A percentile compares a stretch with the other conserved stretches of the same genome.
phyloP scores from a whole-genome alignment of 2,888 invertebrate genomes.

The Aporophyla nigra region DNA sequence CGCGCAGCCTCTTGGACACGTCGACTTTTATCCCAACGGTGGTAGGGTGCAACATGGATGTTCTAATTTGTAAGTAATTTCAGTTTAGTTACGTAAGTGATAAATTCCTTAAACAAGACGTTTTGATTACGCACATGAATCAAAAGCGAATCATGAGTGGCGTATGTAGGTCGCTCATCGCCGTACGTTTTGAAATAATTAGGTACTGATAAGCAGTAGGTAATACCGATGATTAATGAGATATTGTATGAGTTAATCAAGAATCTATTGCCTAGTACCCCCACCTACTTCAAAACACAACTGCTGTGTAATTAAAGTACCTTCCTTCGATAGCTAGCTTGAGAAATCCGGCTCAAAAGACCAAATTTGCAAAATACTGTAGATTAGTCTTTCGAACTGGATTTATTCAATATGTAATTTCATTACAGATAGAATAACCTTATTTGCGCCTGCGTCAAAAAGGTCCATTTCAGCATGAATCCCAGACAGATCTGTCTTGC shows the following conservation, averaged over 20 bases:
- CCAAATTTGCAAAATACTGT: not conserved
- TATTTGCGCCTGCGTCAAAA: too few relatives aligned
- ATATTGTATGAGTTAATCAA: constrained; percentile 29
- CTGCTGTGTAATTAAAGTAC: too few relatives aligned
- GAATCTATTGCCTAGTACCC: constrained; percentile 1
- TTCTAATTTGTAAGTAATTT: constrained; percentile 93
- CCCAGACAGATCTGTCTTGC: not conserved
- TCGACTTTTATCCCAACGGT: constrained; percentile 98
- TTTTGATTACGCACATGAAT: constrained; percentile 22
- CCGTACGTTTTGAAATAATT: constrained; percentile 2
- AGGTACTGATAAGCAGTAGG: constrained; percentile 14
- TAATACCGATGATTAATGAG: constrained; percentile 28
- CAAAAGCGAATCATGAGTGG: constrained; percentile 23
- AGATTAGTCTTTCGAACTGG: not conserved
- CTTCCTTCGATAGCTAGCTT: not conserved
- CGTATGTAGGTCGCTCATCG: constrained; percentile 11
- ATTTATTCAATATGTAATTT: constrained; percentile 1
- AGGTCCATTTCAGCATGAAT: too few relatives aligned
- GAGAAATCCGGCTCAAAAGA: not conserved
- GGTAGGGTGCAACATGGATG: constrained; percentile 98
- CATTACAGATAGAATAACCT: not conserved
- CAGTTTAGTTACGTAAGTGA: not conserved
- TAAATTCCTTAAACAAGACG: constrained; percentile 17
- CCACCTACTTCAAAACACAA: not conserved
- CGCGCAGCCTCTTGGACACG: constrained; percentile 97